Conservation (phyloP, 2,888 invertebrate species). For the Campoletis raptor region DNA sequence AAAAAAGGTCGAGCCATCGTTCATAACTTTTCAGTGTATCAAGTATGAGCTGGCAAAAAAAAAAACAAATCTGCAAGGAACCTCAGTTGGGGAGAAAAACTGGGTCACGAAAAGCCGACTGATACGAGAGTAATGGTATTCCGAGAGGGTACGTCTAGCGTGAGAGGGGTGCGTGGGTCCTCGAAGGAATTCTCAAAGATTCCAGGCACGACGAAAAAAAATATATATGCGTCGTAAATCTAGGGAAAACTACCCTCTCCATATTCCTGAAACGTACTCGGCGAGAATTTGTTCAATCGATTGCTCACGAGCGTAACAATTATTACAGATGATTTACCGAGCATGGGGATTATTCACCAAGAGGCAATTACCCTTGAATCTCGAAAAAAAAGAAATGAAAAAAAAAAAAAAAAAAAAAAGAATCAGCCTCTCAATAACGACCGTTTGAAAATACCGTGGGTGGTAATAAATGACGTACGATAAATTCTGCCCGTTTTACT, state of each 20-base stretch:
- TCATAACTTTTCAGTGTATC: slow-evolving; percentile 1
- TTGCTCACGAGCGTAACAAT: slow-evolving; percentile 40
- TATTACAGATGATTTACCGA: slow-evolving; percentile 62
- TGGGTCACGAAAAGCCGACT: slow-evolving; percentile 43
- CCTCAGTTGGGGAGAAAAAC: slow-evolving; percentile 8
- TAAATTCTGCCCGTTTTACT: slow-evolving; percentile 17
- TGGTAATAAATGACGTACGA: slow-evolving; percentile 48
- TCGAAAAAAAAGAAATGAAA: slow-evolving; percentile 4
- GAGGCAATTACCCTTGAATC: slow-evolving; percentile 29
- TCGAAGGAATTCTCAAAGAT: slow-evolving; percentile 27
- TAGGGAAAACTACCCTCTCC: slow-evolving; percentile 36
- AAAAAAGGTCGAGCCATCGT: slow-evolving; percentile 6
- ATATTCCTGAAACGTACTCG: slow-evolving; percentile 43
- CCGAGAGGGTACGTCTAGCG: slow-evolving; percentile 28
- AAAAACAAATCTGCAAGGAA: slow-evolving; percentile 20
- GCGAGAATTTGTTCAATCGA: slow-evolving; percentile 49
- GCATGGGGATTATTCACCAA: slow-evolving; percentile 29
- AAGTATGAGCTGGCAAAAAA: not conserved
- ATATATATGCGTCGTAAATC: slow-evolving; percentile 2
- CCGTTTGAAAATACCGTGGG: slow-evolving; percentile 2
- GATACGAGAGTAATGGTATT: slow-evolving; percentile 45
- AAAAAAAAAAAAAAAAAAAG: not conserved
- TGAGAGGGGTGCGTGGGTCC: slow-evolving; percentile 13
- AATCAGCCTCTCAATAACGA: slow-evolving; percentile 27
- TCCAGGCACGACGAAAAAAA: slow-evolving; percentile 21